These are phyloP conservation scores for Sander lucioperca DNA, from an alignment of 2,113 vertebrate genomes.

Conservation along the genomic window DNA sequence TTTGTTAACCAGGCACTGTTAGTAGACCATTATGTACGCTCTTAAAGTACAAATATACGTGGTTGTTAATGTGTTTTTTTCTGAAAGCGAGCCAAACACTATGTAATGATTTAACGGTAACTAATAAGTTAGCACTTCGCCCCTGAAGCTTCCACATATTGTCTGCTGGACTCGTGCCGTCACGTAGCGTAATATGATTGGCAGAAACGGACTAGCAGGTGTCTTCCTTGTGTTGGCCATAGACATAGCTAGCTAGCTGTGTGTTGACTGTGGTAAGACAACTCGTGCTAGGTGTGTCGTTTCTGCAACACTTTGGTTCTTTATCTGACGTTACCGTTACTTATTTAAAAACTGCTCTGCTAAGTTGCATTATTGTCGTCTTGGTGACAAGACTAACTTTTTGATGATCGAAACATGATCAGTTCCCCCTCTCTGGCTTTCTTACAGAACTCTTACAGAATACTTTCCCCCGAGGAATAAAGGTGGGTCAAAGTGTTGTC, in stretches of 20 bases:
- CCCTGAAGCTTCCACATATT: neutral
- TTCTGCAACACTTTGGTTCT: neutral
- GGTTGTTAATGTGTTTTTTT: neutral
- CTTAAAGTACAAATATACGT: too few species aligned
- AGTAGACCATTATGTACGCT: neutral
- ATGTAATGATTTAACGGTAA: neutral
- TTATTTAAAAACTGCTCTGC: neutral
- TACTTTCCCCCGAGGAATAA: constrained; percentile 44
- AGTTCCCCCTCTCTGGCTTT: neutral
- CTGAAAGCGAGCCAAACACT: neutral
- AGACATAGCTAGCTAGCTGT: too few species aligned
- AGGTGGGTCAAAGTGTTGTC: constrained; percentile 50
- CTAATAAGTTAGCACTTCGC: neutral
- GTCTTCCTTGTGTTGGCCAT: neutral
- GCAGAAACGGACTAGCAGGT: constrained; percentile 4
- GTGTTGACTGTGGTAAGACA: too few species aligned
- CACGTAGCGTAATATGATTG: constrained; percentile 15
- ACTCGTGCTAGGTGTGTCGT: neutral
- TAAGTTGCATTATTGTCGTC: neutral
- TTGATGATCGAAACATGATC: neutral
- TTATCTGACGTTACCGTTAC: too few species aligned
- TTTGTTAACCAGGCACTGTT: neutral
- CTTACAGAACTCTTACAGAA: constrained; percentile 43
- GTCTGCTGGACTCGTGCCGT: neutral
- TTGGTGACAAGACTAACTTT: neutral